phyloP scores from a whole-genome alignment of 35 echinoderm and acorn worm species.

The Chiridota heheva region DNA sequence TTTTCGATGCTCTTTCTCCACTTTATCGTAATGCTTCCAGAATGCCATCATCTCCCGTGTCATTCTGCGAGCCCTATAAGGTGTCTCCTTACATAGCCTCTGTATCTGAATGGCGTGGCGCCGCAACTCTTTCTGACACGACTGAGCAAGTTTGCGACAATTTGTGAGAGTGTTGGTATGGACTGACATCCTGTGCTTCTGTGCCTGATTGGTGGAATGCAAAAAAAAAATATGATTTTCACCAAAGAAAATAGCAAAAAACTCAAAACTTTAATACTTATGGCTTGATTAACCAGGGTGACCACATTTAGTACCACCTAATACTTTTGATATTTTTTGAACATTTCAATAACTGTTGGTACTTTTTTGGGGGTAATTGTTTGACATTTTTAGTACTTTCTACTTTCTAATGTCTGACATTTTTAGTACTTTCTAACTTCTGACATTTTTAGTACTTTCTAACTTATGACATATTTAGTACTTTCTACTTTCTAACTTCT shows the following conservation, averaged over 20 bases:
- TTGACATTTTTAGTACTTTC: too few relatives aligned
- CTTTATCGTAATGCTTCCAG: conserved; percentile 98
- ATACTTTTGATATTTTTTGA: neutral
- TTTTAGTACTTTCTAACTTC: too few relatives aligned
- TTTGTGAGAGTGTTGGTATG: conserved; percentile 93
- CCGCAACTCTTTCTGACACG: conserved; percentile 91
- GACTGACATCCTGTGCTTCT: conserved; percentile 82
- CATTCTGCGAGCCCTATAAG: conserved; percentile 74
- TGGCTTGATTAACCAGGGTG: neutral
- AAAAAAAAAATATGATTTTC: neutral
- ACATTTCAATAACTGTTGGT: neutral
- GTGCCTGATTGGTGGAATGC: conserved; percentile 55
- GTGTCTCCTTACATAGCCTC: conserved; percentile 91
- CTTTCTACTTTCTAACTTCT: too few relatives aligned
- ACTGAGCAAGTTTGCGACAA: conserved; percentile 89
- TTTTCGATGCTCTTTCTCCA: conserved; percentile 93
- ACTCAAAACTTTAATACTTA: neutral
- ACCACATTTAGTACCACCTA: neutral
- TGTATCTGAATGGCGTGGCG: conserved; percentile 85
- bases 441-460: too few relatives aligned
- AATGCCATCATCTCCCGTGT: conserved; percentile 98
- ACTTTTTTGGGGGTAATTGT: too few relatives aligned
- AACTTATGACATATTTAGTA: too few relatives aligned
- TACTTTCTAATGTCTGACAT: too few relatives aligned
- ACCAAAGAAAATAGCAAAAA: neutral